Evolutionary conservation across 2,113 vertebrate genomes (phyloP).

Genomic region (Paramisgurnus dabryanus): DNA sequence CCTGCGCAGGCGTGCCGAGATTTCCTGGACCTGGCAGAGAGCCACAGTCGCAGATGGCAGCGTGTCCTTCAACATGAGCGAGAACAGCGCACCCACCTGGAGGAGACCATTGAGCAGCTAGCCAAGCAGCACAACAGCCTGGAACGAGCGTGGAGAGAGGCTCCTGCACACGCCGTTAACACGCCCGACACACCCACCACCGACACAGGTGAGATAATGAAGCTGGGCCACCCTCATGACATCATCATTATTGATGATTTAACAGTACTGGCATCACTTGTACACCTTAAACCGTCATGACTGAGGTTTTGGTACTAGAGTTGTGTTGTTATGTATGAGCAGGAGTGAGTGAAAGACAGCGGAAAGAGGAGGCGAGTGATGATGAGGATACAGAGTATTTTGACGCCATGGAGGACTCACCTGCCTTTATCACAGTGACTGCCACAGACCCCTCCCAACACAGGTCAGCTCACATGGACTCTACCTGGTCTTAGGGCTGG

Average conservation of each 20-base stretch:
- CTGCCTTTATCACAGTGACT: slow-evolving; percentile 95
- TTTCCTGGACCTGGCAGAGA: slow-evolving; percentile 93
- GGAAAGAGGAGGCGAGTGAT: slow-evolving; percentile 93
- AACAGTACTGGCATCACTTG: not conserved
- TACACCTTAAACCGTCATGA: not conserved
- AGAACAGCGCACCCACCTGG: slow-evolving; percentile 90
- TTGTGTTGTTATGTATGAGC: slow-evolving; percentile 35
- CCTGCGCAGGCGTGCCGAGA: slow-evolving; percentile 90
- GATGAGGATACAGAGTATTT: slow-evolving; percentile 99
- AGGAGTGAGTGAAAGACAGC: slow-evolving; percentile 76
- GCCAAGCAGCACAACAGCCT: slow-evolving; percentile 99
- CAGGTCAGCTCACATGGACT: slow-evolving; percentile 74
- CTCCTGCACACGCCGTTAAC: slow-evolving; percentile 75
- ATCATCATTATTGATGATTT: not conserved
- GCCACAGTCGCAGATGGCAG: slow-evolving; percentile 94
- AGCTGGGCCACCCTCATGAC: not conserved
- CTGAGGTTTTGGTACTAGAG: not conserved
- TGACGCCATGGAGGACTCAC: slow-evolving; percentile 99
- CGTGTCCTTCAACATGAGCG: slow-evolving; percentile 94
- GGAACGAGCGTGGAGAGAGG: slow-evolving; percentile 90
- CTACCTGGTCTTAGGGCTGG: too few relatives aligned
- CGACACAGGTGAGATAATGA: slow-evolving; percentile 77
- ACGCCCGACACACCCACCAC: slow-evolving; percentile 65
- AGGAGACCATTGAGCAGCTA: slow-evolving; percentile 96
- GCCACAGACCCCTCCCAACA: slow-evolving; percentile 84